These are phyloP conservation scores for Eumacrocentrus americanus DNA, from an alignment of 2,888 invertebrate genomes.

Conservation along the genomic window DNA sequence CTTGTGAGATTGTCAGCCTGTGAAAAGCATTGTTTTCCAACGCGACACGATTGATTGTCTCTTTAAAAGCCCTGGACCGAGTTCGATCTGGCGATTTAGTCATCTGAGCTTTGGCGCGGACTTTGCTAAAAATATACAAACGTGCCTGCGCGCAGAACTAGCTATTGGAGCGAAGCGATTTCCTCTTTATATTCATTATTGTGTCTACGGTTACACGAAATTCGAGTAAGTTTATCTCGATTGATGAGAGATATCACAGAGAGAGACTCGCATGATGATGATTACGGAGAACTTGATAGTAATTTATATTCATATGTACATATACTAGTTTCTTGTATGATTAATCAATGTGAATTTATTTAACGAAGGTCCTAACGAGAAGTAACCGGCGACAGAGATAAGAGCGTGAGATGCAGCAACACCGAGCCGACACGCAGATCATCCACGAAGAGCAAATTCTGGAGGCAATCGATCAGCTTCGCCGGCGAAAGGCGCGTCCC, in stretches of 20 bases:
- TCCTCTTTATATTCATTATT: too few species aligned
- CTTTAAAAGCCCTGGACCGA: neutral
- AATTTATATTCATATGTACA: too few species aligned
- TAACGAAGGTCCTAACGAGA: neutral
- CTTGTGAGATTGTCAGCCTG: neutral
- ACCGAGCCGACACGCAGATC: slow-evolving; percentile 64
- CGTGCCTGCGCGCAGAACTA: too few species aligned
- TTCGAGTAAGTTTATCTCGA: too few species aligned
- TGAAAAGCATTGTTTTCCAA: neutral
- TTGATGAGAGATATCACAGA: too few species aligned
- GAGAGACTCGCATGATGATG: too few species aligned
- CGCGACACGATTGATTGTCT: too few species aligned
- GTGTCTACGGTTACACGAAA: too few species aligned
- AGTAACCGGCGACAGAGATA: slow-evolving; percentile 2
- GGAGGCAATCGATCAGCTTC: slow-evolving; percentile 84
- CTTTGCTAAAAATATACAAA: neutral
- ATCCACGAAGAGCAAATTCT: slow-evolving; percentile 77
- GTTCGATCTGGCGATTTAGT: slow-evolving; percentile 6
- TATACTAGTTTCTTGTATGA: too few species aligned
- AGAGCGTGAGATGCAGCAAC: slow-evolving; percentile 46
- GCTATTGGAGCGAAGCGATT: too few species aligned
- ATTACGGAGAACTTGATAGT: too few species aligned
- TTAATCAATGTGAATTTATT: too few species aligned
- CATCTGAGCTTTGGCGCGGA: neutral
- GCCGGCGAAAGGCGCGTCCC: slow-evolving; percentile 83